Base-by-base conservation (phyloP, 2,888 invertebrate genomes). In the Drosophila subquinaria region DNA sequence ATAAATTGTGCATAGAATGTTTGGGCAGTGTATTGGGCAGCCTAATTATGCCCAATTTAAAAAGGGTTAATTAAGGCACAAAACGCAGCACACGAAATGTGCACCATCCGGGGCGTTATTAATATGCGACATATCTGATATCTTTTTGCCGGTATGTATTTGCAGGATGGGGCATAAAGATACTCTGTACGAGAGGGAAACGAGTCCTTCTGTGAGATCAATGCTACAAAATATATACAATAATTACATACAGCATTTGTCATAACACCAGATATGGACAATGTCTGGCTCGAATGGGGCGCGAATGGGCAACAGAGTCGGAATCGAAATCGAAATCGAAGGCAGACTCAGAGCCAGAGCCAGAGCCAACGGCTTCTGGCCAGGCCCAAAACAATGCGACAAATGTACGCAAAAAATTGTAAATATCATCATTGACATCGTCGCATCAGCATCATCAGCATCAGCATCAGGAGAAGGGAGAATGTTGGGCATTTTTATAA, bases 61-160 rank as follows among this genome's bases (percentile, higher is more conserved):
- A 90, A 90, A 91, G 88, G 90, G 89, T 90, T 90, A 90, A 90
- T 91, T 91, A 90, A 91, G 84, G 87, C 90, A 81, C 86, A 86
- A 83, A 88, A 85, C 79, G 84, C 67, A 83, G 79, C 87, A 81
- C 72, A 84, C 71, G 73, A 79, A 80, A 80, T 73, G 84, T 79
- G 48, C 87, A 81, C 72, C 82, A 80, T 80, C 80, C 86, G 73
- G 79, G 82, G 81, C 88, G 82, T 90, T 89, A 89, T 89, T 90
- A 89, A 89, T 89, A 89, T 89, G 90, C 88, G 90, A 86, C 85
- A 79, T 90, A 82, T 90, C 78, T 84, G 85, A 85, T 88, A 78
- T 84, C 82, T 89, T 89, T 88, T 86, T 84, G 87, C 76, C 71
- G 42, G 42, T 55, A 5, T 27, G 27, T 27, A 27, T 27, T 42